Base-by-base conservation (phyloP, 1,140 invertebrate genomes). In the Zaprionus kolodkinae region DNA sequence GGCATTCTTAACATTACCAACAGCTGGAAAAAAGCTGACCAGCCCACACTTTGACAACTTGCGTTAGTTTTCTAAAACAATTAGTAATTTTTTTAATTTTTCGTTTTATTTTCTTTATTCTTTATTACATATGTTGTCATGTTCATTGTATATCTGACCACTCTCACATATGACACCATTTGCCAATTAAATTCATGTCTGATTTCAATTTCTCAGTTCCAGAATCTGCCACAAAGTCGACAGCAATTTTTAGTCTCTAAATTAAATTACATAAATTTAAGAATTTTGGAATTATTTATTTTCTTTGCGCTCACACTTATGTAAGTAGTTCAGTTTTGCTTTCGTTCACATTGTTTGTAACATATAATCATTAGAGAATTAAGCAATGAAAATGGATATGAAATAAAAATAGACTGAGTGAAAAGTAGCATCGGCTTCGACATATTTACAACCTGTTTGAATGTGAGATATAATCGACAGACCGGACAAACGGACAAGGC, bases 231-330 rank as follows among this genome's bases (percentile, higher is more conserved):
- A 48, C 48, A 33, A 33, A 56, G 45, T 52, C 77, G 69, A 33
- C 65, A 62, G 60, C 61, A 52, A 65, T 74, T 70, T 83, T 80
- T 79, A 79, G 45, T 67, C 50, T 21, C 54, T 52, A 17, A 61
- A 74, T 72, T 72, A 77, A 82, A 87, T 86, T 74, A 82, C 69
- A 72, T 87, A 77, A 83, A 79, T 83, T 87, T 77, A 74, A 71
- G 80, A 87, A 83, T 88, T 88, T 87, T 88, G 83, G 83, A 87
- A 87, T 87, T 87, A 60, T 56, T 55, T 75, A 73, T 87, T 76
- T 75, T 77, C 57, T 52, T 74, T 79, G 76, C 76, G 68, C 66
- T 66, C 59, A 76, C 80, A 82, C 72, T 76, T 69, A 77, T 45
- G 9, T 45, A 45, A 9, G 40, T 64, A 67, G 72, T 81, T 84